Conservation (phyloP, 2,797 vertebrate genomes). For the Sebastes kiyomatsui region DNA sequence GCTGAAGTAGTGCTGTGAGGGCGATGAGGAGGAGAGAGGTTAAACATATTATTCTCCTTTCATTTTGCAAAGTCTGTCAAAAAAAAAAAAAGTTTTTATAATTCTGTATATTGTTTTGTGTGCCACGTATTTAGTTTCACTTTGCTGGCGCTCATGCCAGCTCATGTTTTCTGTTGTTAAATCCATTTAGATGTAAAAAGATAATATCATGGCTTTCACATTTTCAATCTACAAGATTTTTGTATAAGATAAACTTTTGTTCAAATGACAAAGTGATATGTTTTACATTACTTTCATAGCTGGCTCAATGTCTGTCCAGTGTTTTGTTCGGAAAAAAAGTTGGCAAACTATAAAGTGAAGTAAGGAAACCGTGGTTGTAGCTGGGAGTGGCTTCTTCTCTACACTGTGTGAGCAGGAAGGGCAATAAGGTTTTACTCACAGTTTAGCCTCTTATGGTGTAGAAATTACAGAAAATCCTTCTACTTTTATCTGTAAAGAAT, state of each 20-base stretch:
- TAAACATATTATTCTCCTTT: neutral
- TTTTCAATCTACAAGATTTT: neutral
- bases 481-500: too few relatives aligned
- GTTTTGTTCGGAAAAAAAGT: neutral
- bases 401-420: neutral
- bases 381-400: neutral
- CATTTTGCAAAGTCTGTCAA: neutral
- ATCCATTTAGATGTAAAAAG: neutral
- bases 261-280: neutral
- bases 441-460: neutral
- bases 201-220: too few relatives aligned
- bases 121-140: neutral
- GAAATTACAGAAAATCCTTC: too few relatives aligned
- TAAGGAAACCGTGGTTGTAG: neutral
- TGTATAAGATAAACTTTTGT: neutral
- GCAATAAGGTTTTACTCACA: neutral
- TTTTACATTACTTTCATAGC: neutral
- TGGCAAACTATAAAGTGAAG: neutral
- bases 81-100: neutral
- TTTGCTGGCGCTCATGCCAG: neutral
- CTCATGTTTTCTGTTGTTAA: neutral
- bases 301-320: neutral
- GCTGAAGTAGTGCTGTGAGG: neutral
- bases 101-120: neutral
- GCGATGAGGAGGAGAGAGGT: accelerated